Conservation (phyloP, 1,140 invertebrate species). For the Apis laboriosa region DNA sequence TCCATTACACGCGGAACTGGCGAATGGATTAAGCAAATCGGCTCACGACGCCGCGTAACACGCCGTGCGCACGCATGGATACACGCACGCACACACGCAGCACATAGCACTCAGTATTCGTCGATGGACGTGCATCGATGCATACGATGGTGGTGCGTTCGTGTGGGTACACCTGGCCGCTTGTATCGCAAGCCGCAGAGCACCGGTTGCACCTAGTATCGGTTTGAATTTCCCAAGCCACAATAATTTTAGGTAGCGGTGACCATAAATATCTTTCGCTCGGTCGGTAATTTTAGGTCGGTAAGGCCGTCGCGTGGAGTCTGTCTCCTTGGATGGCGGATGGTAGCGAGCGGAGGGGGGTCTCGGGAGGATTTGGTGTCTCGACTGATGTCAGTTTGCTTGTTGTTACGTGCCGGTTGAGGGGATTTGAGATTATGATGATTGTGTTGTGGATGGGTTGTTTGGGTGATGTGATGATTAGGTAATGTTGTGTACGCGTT, state of each 20-base stretch:
- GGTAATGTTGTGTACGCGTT: too few species aligned
- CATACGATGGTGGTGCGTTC: too few species aligned
- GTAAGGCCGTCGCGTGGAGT: background rate
- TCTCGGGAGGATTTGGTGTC: too few species aligned
- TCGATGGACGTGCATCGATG: too few species aligned
- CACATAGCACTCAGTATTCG: background rate
- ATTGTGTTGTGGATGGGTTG: too few species aligned
- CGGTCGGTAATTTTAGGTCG: slow-evolving; percentile 47
- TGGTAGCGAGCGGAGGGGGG: background rate
- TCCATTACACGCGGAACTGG: slow-evolving; percentile 53
- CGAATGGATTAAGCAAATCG: slow-evolving; percentile 55
- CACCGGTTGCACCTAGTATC: slow-evolving; percentile 52
- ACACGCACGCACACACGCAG: background rate
- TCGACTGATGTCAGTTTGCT: too few species aligned
- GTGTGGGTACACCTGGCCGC: slow-evolving; percentile 39
- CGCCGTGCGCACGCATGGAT: background rate
- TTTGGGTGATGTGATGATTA: too few species aligned
- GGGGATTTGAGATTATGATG: too few species aligned
- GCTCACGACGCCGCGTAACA: slow-evolving; percentile 47
- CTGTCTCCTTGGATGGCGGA: slow-evolving; percentile 35
- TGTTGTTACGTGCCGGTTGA: too few species aligned
- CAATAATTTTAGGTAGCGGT: slow-evolving; percentile 52
- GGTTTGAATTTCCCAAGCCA: slow-evolving; percentile 53
- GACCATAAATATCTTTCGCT: slow-evolving; percentile 52
- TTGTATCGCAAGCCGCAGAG: slow-evolving; percentile 45